Evolutionary conservation across 2,113 vertebrate genomes (phyloP), one percentile per base, ranked within the genome.

Genomic region (Empidonax alnorum): DNA sequence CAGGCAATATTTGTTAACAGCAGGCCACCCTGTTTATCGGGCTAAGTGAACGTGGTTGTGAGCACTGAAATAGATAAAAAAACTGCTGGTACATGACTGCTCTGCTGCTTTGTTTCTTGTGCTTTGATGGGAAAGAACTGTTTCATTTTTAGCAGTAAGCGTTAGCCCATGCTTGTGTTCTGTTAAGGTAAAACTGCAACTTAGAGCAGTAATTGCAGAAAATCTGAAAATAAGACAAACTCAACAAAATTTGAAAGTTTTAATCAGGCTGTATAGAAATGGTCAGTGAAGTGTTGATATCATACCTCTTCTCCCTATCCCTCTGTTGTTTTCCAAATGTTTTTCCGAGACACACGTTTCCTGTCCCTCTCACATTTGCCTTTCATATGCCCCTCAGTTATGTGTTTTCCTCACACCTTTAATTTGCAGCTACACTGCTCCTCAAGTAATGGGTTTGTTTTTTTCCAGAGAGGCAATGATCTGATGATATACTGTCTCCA

Each of bases 1-100:
- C 2, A 4, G 80, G 95, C 91, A 50, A 7, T 94, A 84, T 92
- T 94, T 97, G 93, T 89, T 95, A 94, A 90, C 91, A 96, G 94
- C 95, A 95, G 94, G 95, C 84, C 28, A 56, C 61, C 23, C 50
- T 94, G 52, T 84, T 96, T 84, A 65, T n/a, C 55, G 1, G 73
- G 73, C 61, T 90, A 93, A 67, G 37, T 2, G 3, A 87, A 89
- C 3, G 4, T 44, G 47, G 72, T 87, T 93, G 68, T 2, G 4
- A 95, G 73, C 80, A 41, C 56, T 84, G 79, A 67, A 81, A 89
- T 7, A 93, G 94, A 91, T 81, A 93, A 94, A 44, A 89, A 89
- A 94, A 87, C 62, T 81, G 76, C 73, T 63, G 44, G 81, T 63
- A 77, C 69, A 69, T 83, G 94, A 92, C 65, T 81, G 76, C 56